Conservation (phyloP, 1,140 invertebrate species). For the Diuraphis noxia region DNA sequence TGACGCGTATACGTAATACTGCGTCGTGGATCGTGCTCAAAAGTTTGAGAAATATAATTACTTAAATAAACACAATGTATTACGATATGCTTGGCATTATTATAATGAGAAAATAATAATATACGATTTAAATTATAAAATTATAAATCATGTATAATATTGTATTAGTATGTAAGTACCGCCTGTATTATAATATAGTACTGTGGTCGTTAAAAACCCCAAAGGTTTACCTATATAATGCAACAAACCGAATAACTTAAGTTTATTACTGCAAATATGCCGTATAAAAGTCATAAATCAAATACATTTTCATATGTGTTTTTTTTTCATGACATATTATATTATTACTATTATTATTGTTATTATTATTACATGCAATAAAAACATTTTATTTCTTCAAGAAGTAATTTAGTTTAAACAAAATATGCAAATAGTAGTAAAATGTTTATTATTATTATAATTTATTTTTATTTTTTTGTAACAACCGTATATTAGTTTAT, state of each 20-base stretch:
- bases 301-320: not conserved
- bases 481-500: not conserved
- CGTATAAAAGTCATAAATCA: conserved; percentile 2
- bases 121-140: conserved; percentile 6
- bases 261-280: not conserved
- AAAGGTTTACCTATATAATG: not conserved
- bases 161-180: not conserved
- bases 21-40: too few relatives aligned
- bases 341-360: too few relatives aligned
- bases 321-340: not conserved
- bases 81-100: not conserved
- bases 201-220: not conserved
- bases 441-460: conserved; percentile 3
- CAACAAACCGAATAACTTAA: not conserved
- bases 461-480: not conserved
- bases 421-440: not conserved
- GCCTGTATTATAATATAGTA: not conserved
- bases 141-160: not conserved
- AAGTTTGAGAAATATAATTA: not conserved
- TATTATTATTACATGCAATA: conserved; percentile 7
- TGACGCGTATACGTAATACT: not conserved
- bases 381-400: conserved; percentile 3
- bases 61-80: not conserved
- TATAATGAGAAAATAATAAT: conserved; percentile 12
- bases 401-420: conserved; percentile 4